Evolutionary conservation across 2,797 vertebrate genomes (phyloP), one percentile per base, ranked within the genome.

Genomic region (Lagocephalus sceleratus): DNA sequence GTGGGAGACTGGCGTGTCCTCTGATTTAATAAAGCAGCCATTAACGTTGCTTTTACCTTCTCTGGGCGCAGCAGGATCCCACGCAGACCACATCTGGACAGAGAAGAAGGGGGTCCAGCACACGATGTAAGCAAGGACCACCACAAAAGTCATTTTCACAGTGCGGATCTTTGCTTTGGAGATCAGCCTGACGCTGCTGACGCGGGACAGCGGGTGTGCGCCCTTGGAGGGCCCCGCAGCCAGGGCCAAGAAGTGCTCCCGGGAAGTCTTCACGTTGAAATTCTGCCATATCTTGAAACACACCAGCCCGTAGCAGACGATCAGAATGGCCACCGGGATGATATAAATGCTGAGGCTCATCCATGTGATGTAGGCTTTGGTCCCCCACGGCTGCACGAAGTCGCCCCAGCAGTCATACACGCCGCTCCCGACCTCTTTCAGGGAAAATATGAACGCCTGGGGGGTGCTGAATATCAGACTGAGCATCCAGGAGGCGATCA

Each of bases 51-150:
- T 10, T 61, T 73, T 94, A 99, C 97, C 94, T 93, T 99, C 97
- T 66, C 91, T 91, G 2, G 97, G 97, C 5, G 97, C 93, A 0
- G 93, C 75, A 1, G 82, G 89, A 65, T 99, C 97, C 97, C 97
- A 99, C 20, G 93, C 97, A 0, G 94, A 95, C 97, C 97, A 99
- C 96, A 99, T 96, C 91, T 99, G 96, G 78, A 96, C 96, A 25
- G 93, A 94, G 89, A 99, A 99, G 83, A 98, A 99, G 0, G 97
- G 97, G 2, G 97, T 96, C 97, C 97, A 99, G 87, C 97, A 99
- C 52, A 96, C 87, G 26, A 98, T 86, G 76, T 99, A 99, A 20
- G 94, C 97, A 55, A 99, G 38, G 10, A 99, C 97, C 45, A 99
- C 93, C 23, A 99, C 95, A 84, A 99, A 98, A 10, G 97, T 98